phyloP scores from a whole-genome alignment of 2,113 vertebrate species.

The Nymphicus hollandicus region DNA sequence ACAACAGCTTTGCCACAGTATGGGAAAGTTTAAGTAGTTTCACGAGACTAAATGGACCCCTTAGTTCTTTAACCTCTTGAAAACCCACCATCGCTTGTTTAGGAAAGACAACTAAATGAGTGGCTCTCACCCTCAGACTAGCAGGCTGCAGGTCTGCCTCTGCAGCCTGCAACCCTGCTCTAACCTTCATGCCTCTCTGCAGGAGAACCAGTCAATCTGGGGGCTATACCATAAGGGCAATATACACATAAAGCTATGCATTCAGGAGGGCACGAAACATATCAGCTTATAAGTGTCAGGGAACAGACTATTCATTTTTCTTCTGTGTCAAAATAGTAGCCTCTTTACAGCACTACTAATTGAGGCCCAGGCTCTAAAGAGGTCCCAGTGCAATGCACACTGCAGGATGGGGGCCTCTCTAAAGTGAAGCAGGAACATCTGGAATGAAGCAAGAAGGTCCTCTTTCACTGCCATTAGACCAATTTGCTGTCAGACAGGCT shows the following conservation, averaged over 20 bases:
- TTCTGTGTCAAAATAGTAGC: neutral
- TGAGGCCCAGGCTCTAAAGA: neutral
- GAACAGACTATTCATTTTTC: neutral
- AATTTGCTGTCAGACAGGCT: accelerated
- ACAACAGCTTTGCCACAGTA: neutral
- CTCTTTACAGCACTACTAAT: neutral
- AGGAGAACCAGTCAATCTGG: neutral
- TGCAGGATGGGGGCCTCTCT: neutral
- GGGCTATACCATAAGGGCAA: neutral
- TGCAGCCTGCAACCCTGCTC: neutral
- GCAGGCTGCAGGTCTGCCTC: neutral
- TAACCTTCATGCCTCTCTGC: neutral
- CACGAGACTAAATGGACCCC: neutral
- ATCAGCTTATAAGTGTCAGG: neutral
- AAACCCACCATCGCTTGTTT: neutral
- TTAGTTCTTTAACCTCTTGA: neutral
- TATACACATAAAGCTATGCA: neutral
- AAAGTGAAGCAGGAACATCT: neutral
- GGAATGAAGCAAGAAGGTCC: neutral
- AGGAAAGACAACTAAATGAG: neutral
- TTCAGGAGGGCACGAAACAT: neutral
- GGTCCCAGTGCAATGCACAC: accelerated
- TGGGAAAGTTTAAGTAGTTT: neutral
- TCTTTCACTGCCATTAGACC: neutral
- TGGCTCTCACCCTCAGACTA: neutral